A percentile compares a stretch with the other conserved stretches of the same genome.
These are phyloP conservation scores for Echiichthys vipera DNA, from an alignment of 2,797 vertebrate species.

Conservation along the genomic window DNA sequence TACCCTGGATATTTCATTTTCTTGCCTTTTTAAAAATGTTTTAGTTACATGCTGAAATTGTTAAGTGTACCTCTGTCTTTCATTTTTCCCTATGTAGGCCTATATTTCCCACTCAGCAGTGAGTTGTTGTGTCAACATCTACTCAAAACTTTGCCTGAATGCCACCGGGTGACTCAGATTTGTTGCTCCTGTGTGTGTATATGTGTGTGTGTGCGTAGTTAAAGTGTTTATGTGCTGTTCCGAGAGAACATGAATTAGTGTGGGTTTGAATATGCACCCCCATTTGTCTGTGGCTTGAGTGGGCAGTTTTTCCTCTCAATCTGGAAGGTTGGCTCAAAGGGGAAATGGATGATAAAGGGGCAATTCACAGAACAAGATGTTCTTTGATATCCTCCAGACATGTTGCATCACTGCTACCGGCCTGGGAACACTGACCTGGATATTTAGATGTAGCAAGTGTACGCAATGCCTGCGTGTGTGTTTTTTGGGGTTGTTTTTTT, in stretches of 20 bases:
- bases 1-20: background rate
- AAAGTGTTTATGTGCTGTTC: conserved; percentile 36
- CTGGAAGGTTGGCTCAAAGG: conserved; percentile 36
- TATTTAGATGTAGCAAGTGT: conserved; percentile 62
- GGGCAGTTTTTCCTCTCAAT: conserved; percentile 28
- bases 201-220: conserved; percentile 18
- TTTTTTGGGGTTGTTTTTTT: conserved; percentile 18
- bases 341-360: conserved; percentile 29
- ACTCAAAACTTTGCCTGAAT: conserved; percentile 21
- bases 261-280: conserved; percentile 47
- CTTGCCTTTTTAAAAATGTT: background rate
- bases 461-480: conserved; percentile 36
- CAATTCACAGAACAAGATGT: conserved; percentile 69
- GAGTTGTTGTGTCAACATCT: conserved; percentile 12
- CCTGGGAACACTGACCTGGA: conserved; percentile 75
- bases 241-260: conserved; percentile 36
- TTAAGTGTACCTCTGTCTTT: background rate
- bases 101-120: conserved; percentile 9
- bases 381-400: conserved; percentile 75
- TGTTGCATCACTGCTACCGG: conserved; percentile 68
- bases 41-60: background rate
- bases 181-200: conserved; percentile 30
- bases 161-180: conserved; percentile 42
- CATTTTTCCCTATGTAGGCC: background rate
- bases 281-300: conserved; percentile 49